Conservation (phyloP, 1,140 invertebrate species). For the Trichonephila inaurata region DNA sequence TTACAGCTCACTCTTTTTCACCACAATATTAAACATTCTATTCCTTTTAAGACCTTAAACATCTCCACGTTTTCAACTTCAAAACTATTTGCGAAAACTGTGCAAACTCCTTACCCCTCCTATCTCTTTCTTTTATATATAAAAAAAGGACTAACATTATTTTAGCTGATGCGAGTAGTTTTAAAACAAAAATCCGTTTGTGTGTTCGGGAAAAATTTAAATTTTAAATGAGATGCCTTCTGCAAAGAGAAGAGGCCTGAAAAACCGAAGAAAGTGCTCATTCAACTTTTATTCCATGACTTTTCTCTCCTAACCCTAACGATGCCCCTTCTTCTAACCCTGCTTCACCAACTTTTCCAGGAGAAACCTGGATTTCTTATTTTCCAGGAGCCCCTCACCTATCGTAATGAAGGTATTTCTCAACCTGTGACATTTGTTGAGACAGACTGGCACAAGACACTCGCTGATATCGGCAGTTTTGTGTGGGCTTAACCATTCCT, state of each 20-base stretch:
- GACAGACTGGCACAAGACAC: background rate
- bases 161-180: conserved; percentile 38
- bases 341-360: background rate
- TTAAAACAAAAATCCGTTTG: conserved; percentile 60
- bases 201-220: conserved; percentile 34
- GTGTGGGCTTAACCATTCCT: no score
- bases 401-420: conserved; percentile 57
- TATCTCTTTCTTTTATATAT: background rate
- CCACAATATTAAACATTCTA: no score
- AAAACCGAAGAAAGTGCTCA: conserved; percentile 26
- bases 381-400: background rate
- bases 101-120: background rate
- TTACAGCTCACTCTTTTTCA: no score
- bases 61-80: no score
- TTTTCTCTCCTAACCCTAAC: conserved; percentile 25
- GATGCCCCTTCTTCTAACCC: background rate
- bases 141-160: background rate
- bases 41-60: no score
- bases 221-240: conserved; percentile 58
- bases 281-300: conserved; percentile 34
- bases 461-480: background rate
- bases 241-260: background rate
- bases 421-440: background rate
- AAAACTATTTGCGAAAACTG: no score
- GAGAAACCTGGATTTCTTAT: conserved; percentile 29